Percentiles rank a stretch among this genome's conserved stretches.
Evolutionary conservation across 2,888 invertebrate genomes (phyloP).

Genomic region (Linnaemya vulpina): DNA sequence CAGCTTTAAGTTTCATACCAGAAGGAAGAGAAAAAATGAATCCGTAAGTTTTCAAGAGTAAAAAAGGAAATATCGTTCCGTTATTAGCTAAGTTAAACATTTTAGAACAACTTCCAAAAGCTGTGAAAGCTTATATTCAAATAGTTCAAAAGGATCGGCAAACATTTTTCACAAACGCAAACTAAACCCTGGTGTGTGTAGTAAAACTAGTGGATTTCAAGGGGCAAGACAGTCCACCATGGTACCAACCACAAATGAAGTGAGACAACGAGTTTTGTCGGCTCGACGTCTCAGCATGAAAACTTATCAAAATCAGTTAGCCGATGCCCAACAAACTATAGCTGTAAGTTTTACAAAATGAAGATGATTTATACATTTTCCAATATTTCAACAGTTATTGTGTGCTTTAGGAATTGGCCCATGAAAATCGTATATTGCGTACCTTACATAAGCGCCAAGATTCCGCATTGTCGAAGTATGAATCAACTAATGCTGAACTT

Average conservation of each 20-base stretch:
- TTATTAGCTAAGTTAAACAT: background rate
- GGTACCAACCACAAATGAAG: slow-evolving; percentile 80
- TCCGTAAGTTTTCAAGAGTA: slow-evolving; percentile 77
- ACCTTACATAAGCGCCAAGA: slow-evolving; percentile 92
- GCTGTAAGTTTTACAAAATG: slow-evolving; percentile 84
- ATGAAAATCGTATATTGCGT: slow-evolving; percentile 90
- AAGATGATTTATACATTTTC: background rate
- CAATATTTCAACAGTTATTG: background rate
- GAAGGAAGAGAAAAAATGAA: slow-evolving; percentile 79
- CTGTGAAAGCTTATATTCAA: slow-evolving; percentile 83
- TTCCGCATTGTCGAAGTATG: slow-evolving; percentile 89
- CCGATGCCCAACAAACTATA: slow-evolving; percentile 90
- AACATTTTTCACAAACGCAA: slow-evolving; percentile 78
- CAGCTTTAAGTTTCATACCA: slow-evolving; percentile 83
- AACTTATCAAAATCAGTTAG: slow-evolving; percentile 90
- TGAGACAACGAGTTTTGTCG: slow-evolving; percentile 88
- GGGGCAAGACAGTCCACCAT: slow-evolving; percentile 76
- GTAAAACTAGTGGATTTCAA: slow-evolving; percentile 54
- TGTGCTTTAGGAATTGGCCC: slow-evolving; percentile 85
- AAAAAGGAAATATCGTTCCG: background rate
- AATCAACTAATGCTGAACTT: slow-evolving; percentile 90
- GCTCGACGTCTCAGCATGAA: slow-evolving; percentile 90
- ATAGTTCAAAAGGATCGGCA: slow-evolving; percentile 81
- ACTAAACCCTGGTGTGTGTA: slow-evolving; percentile 61
- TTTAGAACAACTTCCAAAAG: slow-evolving; percentile 81